A percentile compares a stretch with the other conserved stretches of the same genome.
These are phyloP conservation scores for Ectemnius lituratus DNA, from an alignment of 2,888 invertebrate species.

Conservation along the genomic window DNA sequence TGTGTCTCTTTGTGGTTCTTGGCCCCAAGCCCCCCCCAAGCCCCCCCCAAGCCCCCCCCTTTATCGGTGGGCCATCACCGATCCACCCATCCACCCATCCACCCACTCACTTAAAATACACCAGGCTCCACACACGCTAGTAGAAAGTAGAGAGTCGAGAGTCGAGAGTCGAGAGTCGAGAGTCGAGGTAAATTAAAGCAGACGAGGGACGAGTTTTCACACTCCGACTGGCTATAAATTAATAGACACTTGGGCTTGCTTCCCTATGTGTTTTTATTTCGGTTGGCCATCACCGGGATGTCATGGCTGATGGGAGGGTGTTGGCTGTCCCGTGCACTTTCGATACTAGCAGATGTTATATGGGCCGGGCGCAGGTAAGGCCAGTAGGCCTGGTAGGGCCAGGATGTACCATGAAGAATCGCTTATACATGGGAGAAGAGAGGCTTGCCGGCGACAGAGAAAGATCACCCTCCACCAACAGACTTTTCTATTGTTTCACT, in stretches of 20 bases:
- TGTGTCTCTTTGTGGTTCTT: neutral
- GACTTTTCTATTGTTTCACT: conserved; percentile 6
- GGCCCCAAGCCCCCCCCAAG: neutral
- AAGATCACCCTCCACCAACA: too few relatives aligned
- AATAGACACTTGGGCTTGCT: conserved; percentile 66
- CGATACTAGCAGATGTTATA: conserved; percentile 66
- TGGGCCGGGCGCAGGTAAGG: conserved; percentile 36
- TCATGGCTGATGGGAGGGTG: conserved; percentile 1
- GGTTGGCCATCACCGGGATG: neutral
- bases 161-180: too few relatives aligned
- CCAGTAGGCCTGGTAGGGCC: neutral
- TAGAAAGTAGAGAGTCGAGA: too few relatives aligned
- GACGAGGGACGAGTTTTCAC: conserved; percentile 65
- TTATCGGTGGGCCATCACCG: too few relatives aligned
- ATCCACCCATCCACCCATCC: too few relatives aligned
- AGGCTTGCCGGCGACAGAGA: conserved; percentile 18
- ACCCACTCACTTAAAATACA: too few relatives aligned
- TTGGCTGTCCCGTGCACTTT: neutral
- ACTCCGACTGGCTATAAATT: conserved; percentile 70
- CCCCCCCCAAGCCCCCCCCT: too few relatives aligned
- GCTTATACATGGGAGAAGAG: conserved; percentile 38
- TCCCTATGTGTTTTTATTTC: too few relatives aligned
- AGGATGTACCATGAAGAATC: conserved; percentile 65
- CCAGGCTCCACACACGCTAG: neutral
- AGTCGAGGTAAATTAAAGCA: conserved; percentile 2